phyloP scores from a whole-genome alignment of 92 coral and sea anemone species.

The Umimayanthus chanpuru region DNA sequence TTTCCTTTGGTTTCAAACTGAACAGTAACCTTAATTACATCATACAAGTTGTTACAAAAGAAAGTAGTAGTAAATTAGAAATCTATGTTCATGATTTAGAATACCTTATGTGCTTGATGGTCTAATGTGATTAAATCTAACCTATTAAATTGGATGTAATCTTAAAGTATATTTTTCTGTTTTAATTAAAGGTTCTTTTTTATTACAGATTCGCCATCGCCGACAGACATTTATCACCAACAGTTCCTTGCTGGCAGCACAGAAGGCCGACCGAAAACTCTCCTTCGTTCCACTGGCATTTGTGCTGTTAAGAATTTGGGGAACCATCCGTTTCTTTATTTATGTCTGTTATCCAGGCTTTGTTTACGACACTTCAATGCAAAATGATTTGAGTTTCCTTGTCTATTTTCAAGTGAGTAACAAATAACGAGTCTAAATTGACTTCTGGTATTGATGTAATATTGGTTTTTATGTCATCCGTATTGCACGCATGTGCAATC shows the following conservation, averaged over 20 bases:
- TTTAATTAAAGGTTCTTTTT: not conserved
- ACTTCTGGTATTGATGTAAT: no score
- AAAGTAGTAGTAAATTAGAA: no score
- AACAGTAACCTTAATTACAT: no score
- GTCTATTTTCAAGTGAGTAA: slow-evolving; percentile 40
- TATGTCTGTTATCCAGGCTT: slow-evolving; percentile 29
- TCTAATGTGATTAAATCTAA: not conserved
- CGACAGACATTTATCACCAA: slow-evolving; percentile 47
- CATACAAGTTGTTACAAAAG: no score
- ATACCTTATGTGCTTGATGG: not conserved
- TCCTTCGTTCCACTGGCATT: slow-evolving; percentile 75
- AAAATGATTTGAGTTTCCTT: slow-evolving; percentile 22
- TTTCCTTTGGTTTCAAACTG: no score
- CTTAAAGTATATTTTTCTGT: not conserved
- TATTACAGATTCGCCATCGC: slow-evolving; percentile 19
- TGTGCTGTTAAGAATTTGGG: slow-evolving; percentile 92
- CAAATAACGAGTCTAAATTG: not conserved
- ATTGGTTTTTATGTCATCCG: no score
- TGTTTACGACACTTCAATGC: not conserved
- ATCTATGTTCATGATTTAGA: not conserved
- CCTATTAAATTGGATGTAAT: not conserved
- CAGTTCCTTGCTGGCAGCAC: slow-evolving; percentile 65
- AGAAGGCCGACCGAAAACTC: slow-evolving; percentile 78
- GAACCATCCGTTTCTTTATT: slow-evolving; percentile 83
- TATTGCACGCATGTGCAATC: no score